Base-by-base conservation (phyloP, 1,140 invertebrate species). In the Drosophila setifemur region DNA sequence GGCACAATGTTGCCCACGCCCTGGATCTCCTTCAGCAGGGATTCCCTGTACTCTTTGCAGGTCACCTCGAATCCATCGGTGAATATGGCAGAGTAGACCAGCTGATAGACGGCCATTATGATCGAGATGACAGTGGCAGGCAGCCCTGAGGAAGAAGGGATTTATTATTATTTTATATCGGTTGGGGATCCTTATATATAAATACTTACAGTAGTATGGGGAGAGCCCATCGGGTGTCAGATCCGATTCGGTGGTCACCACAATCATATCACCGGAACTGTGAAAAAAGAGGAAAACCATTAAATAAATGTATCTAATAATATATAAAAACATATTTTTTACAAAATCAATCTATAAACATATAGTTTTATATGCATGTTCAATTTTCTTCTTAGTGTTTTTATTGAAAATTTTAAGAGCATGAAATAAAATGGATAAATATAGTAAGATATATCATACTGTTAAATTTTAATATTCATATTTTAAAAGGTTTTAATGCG, bases 61-160 rank as follows among this genome's bases (percentile, higher is more conserved):
- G 93, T 94, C 69, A 92, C 93, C 12, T 93, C 91, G 63, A 93
- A 95, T 2, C 94, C 94, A 88, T 94, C 93, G 0, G 94, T 94
- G 18, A 93, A 89, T 18, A 95, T 91, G 3, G 93, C 86, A 1
- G 93, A 92, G 78, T 94, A 93, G 1, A 92, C 90, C 0, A 95
- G 57, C 1, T 93, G 93, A 42, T 95, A 92, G 33, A 94, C 88
- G 16, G 91, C 91, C 66, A 95, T 91, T 0, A 94, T 71, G 2
- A 91, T 83, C 2, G 93, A 91, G 33, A 94, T 82, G 26, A 92
- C 92, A 3, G 91, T 91, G 2, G 92, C 89, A 3, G 92, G 92
- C 18, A 82, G 82, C 81, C 81, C 81, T 86, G 49, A 54, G 28
- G 7, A 48, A 12, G 3, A 21, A 7, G 6, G 25, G 1, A 21